These are phyloP conservation scores for Euphonia xanthogaster DNA, from an alignment of 2,797 vertebrate genomes.

Conservation along the genomic window DNA sequence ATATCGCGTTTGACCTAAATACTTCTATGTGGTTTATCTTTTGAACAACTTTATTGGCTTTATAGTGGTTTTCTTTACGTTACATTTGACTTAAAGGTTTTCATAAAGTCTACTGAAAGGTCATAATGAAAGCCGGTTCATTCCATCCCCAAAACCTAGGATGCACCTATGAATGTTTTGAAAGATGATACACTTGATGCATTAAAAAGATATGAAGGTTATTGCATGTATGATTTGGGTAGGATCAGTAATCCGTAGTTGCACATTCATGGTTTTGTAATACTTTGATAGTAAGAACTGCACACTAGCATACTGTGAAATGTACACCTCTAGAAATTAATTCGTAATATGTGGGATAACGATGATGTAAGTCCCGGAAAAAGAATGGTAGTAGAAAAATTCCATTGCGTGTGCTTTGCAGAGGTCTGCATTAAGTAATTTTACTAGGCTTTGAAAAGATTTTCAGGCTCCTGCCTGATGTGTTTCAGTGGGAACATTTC, in stretches of 20 bases:
- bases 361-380: background rate
- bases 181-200: accelerated
- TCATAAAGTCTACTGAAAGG: background rate
- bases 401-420: background rate
- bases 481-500: background rate
- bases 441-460: background rate
- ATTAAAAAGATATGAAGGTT: background rate
- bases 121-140: background rate
- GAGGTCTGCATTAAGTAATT: background rate
- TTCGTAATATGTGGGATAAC: accelerated
- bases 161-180: background rate
- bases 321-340: background rate
- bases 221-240: background rate
- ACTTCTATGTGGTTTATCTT: background rate
- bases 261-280: accelerated
- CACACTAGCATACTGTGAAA: background rate
- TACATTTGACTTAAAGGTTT: background rate
- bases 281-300: background rate
- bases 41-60: background rate
- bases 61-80: background rate
- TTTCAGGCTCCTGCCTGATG: background rate
- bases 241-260: background rate
- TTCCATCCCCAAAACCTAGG: background rate
- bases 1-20: background rate
- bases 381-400: background rate